Percentiles rank a stretch among this genome's conserved stretches.
These are phyloP conservation scores for Zeus faber DNA, from an alignment of 2,113 vertebrate species.

Conservation along the genomic window DNA sequence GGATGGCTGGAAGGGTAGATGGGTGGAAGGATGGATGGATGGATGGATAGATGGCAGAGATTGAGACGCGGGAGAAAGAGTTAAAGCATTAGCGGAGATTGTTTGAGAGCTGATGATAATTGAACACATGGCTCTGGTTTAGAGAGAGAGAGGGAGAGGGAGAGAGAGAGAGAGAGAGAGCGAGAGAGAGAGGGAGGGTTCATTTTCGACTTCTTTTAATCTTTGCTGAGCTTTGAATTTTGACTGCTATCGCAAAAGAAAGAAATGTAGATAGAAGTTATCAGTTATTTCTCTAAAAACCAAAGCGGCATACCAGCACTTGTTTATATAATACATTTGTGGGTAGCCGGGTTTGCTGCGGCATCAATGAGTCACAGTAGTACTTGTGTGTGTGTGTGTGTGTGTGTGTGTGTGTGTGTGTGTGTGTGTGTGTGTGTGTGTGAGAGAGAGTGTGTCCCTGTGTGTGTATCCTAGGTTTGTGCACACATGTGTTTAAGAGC, in stretches of 20 bases:
- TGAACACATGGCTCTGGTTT: constrained; percentile 70
- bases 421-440: constrained; percentile 15
- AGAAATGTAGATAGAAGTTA: too few species aligned
- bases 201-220: too few species aligned
- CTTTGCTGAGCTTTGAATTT: too few species aligned
- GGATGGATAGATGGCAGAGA: constrained; percentile 41
- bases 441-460: constrained; percentile 7
- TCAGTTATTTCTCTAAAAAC: too few species aligned
- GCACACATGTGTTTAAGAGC: constrained; percentile 57
- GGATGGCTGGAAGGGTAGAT: constrained; percentile 26
- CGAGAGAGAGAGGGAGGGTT: too few species aligned
- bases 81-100: constrained; percentile 67
- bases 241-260: too few species aligned
- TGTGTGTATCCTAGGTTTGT: background rate
- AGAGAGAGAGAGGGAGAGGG: too few species aligned
- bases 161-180: too few species aligned
- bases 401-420: background rate
- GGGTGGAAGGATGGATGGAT: constrained; percentile 52
- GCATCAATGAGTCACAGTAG: too few species aligned
- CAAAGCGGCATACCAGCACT: too few species aligned
- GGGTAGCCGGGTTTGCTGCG: constrained; percentile 10
- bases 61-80: constrained; percentile 60
- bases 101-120: constrained; percentile 73
- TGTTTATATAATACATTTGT: too few species aligned
- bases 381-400: background rate